A percentile compares a stretch with the other conserved stretches of the same genome.
These are phyloP conservation scores for Aphelinus certus DNA, from an alignment of 1,140 invertebrate species.

Conservation along the genomic window DNA sequence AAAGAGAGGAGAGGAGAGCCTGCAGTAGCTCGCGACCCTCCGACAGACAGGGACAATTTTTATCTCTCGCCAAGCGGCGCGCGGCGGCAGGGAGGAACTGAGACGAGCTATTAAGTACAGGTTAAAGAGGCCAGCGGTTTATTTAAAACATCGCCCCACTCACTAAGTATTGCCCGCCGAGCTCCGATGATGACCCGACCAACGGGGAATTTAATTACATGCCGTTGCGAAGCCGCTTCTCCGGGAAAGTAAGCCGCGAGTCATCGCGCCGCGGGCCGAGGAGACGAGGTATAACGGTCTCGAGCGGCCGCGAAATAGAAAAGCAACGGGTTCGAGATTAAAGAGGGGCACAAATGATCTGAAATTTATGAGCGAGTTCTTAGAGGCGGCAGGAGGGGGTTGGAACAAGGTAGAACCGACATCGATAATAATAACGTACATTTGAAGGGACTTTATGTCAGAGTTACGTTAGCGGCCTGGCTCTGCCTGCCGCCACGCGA, in stretches of 20 bases:
- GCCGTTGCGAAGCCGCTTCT: neutral
- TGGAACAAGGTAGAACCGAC: too few relatives aligned
- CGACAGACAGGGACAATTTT: neutral
- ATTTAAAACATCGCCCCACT: conserved; percentile 7
- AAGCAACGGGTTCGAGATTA: too few relatives aligned
- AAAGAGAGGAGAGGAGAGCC: neutral
- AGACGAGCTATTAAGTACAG: neutral
- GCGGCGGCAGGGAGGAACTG: neutral
- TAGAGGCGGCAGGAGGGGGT: too few relatives aligned
- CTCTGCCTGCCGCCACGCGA: too few relatives aligned
- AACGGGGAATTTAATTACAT: conserved; percentile 8
- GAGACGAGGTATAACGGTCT: neutral
- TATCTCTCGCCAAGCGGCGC: neutral
- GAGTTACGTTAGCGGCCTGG: too few relatives aligned
- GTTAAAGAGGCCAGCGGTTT: conserved; percentile 5
- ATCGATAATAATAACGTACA: too few relatives aligned
- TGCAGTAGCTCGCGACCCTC: too few relatives aligned
- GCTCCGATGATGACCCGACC: neutral
- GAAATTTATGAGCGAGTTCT: too few relatives aligned
- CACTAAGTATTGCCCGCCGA: neutral
- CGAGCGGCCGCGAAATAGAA: too few relatives aligned
- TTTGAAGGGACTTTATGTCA: too few relatives aligned
- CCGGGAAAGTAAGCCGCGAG: neutral
- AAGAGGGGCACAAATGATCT: too few relatives aligned
- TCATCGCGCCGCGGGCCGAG: neutral